A percentile compares a stretch with the other conserved stretches of the same genome.
These are phyloP conservation scores for Lota lota DNA, from an alignment of 2,113 vertebrate genomes.

Conservation along the genomic window DNA sequence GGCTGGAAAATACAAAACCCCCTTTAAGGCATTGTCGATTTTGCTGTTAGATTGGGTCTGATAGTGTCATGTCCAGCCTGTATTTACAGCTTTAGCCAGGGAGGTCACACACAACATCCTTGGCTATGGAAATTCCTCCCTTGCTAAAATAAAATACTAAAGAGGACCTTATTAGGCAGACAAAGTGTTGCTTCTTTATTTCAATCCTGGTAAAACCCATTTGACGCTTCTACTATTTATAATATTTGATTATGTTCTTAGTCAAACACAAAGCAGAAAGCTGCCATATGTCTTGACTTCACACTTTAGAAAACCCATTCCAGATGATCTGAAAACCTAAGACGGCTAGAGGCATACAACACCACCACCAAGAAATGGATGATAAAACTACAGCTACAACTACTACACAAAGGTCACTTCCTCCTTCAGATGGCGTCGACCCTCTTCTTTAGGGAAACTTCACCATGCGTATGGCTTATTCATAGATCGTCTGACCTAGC, in stretches of 20 bases:
- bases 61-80: conserved; percentile 46
- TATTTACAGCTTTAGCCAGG: conserved; percentile 63
- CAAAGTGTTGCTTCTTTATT: not conserved
- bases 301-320: not conserved
- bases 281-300: not conserved
- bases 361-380: too few species aligned
- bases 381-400: too few species aligned
- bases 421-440: too few species aligned
- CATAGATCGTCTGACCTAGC: too few species aligned
- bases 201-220: too few species aligned
- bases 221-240: too few species aligned
- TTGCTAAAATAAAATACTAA: conserved; percentile 54
- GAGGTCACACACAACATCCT: conserved; percentile 59
- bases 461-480: too few species aligned
- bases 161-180: conserved; percentile 64
- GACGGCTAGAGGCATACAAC: not conserved
- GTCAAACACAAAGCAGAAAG: too few species aligned
- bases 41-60: conserved; percentile 46
- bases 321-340: not conserved
- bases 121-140: conserved; percentile 58
- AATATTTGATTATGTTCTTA: too few species aligned
- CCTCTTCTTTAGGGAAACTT: too few species aligned
- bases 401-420: too few species aligned
- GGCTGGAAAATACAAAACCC: conserved; percentile 27
- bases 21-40: conserved; percentile 33